A percentile compares a stretch with the other conserved stretches of the same genome.
phyloP scores from a whole-genome alignment of 2,113 vertebrate species.

The Sciurus niger region DNA sequence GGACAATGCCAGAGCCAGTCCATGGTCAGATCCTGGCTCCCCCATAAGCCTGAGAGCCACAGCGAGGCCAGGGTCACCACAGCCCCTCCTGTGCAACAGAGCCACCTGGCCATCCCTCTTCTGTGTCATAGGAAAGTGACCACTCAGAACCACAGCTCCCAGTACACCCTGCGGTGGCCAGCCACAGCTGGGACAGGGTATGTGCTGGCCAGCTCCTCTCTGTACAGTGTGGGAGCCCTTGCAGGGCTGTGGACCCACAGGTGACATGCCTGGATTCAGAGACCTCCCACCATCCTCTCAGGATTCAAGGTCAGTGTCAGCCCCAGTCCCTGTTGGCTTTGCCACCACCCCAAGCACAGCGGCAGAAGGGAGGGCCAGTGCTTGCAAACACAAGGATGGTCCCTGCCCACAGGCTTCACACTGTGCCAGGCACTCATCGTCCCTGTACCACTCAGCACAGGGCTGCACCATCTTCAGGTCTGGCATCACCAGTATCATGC shows the following conservation, averaged over 20 bases:
- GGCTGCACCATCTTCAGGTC: constrained; percentile 95
- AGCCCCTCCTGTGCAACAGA: too few species aligned
- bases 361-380: rapidly evolving
- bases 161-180: too few species aligned
- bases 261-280: background rate
- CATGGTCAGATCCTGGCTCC: too few species aligned
- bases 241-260: background rate
- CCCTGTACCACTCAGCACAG: constrained; percentile 96
- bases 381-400: too few species aligned
- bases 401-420: constrained; percentile 86
- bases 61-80: too few species aligned
- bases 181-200: too few species aligned
- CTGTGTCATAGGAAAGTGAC: too few species aligned
- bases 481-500: constrained; percentile 93
- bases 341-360: rapidly evolving
- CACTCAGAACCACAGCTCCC: too few species aligned
- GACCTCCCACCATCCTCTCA: background rate
- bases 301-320: background rate
- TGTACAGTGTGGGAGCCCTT: background rate
- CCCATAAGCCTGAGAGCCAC: too few species aligned
- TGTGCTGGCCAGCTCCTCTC: too few species aligned
- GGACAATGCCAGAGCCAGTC: too few species aligned
- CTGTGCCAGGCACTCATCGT: constrained; percentile 89
- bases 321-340: background rate
- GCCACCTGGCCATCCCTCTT: too few species aligned